Conservation (phyloP, 2,888 invertebrate genomes). For the Hoplodrina ambigua region DNA sequence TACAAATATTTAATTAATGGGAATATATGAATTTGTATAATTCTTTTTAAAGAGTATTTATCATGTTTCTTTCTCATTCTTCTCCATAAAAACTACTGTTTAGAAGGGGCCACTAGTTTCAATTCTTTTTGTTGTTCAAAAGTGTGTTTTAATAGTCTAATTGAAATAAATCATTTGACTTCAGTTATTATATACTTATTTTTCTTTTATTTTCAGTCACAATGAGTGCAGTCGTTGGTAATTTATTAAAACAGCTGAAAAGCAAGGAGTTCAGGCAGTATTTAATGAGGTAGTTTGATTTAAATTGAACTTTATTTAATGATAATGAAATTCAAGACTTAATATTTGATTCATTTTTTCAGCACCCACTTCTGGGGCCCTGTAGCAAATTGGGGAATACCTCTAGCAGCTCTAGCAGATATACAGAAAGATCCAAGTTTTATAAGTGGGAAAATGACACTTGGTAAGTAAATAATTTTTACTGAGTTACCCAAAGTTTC, state of each 20-base stretch:
- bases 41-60: too few species aligned
- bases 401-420: conserved; percentile 98
- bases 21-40: too few species aligned
- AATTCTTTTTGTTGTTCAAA: too few species aligned
- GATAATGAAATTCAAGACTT: not conserved
- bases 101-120: too few species aligned
- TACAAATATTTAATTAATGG: too few species aligned
- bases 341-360: conserved; percentile 38
- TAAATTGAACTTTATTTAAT: not conserved
- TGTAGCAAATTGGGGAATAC: conserved; percentile 99
- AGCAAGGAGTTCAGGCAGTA: conserved; percentile 96
- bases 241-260: conserved; percentile 91
- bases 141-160: too few species aligned
- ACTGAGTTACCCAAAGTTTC: not conserved
- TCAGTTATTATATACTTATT: too few species aligned
- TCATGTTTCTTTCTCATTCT: too few species aligned
- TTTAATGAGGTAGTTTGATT: conserved; percentile 93
- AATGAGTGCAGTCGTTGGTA: conserved; percentile 79
- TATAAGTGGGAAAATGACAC: conserved; percentile 99
- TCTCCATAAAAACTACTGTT: too few species aligned
- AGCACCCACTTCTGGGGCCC: conserved; percentile 99
- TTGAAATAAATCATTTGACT: too few species aligned
- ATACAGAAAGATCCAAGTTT: conserved; percentile 96
- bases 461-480: conserved; percentile 91
- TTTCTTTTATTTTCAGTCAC: conserved; percentile 68